Conservation (phyloP, 92 coral and sea anemone genomes). For the Zoanthus solanderi region DNA sequence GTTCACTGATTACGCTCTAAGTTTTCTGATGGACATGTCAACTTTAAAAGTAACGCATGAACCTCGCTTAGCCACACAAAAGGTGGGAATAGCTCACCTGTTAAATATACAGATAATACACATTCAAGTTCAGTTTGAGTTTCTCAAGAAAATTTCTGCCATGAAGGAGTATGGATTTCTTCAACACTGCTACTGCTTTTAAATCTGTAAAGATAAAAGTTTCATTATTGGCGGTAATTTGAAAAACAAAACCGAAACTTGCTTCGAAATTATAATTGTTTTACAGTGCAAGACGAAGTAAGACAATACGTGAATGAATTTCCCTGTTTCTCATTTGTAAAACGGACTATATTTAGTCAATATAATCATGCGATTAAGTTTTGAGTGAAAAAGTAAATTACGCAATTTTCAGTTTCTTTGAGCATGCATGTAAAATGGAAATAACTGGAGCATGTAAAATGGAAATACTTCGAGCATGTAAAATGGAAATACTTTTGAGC, state of each 20-base stretch:
- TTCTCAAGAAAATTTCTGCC: slow-evolving; percentile 39
- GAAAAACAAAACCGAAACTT: not conserved
- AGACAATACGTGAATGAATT: slow-evolving; percentile 18
- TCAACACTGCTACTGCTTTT: not conserved
- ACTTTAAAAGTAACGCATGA: not conserved
- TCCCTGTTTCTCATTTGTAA: slow-evolving; percentile 4
- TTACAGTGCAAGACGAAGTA: not conserved
- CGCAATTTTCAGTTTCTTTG: not conserved
- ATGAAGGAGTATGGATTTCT: slow-evolving; percentile 22
- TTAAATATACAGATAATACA: slow-evolving; percentile 8
- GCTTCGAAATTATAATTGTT: not conserved
- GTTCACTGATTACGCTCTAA: not conserved
- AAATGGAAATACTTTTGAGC: too few relatives aligned
- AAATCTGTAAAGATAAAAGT: slow-evolving; percentile 23
- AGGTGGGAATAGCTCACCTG: slow-evolving; percentile 50
- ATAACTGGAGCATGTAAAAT: not conserved
- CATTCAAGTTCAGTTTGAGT: slow-evolving; percentile 6
- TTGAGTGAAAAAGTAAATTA: slow-evolving; percentile 7
- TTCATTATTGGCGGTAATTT: slow-evolving; percentile 24
- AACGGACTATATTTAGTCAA: not conserved
- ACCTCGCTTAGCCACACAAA: slow-evolving; percentile 4
- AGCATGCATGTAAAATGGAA: not conserved
- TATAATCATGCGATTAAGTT: slow-evolving; percentile 33
- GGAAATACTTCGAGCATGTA: too few relatives aligned
- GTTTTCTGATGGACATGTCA: slow-evolving; percentile 23